These are phyloP conservation scores for Sebastes nivosus DNA, from an alignment of 2,797 vertebrate genomes.

Conservation along the genomic window DNA sequence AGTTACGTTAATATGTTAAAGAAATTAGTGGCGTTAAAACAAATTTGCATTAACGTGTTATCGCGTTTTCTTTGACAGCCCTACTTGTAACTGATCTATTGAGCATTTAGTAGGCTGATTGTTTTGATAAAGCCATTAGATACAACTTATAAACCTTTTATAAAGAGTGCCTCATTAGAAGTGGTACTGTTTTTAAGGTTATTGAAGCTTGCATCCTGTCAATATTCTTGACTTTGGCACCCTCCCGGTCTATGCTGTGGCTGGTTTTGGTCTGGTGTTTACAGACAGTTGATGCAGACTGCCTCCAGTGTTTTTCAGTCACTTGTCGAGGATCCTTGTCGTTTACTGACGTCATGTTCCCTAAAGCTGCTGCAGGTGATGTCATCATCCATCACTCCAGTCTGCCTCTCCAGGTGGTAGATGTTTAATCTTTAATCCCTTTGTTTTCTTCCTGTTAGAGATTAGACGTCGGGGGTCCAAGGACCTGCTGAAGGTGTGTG, in stretches of 20 bases:
- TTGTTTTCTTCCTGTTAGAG: slow-evolving; percentile 77
- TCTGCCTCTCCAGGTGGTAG: background rate
- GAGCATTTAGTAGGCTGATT: background rate
- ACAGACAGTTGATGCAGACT: background rate
- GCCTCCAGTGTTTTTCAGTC: background rate
- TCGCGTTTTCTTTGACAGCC: too few species aligned
- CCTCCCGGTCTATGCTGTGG: background rate
- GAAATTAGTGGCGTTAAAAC: too few species aligned
- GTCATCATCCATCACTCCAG: background rate
- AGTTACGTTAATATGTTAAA: too few species aligned
- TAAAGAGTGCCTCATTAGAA: too few species aligned
- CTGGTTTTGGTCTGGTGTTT: background rate
- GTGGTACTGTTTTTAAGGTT: background rate
- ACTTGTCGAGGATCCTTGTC: background rate
- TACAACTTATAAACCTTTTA: too few species aligned
- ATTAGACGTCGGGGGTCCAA: slow-evolving; percentile 93
- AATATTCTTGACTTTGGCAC: background rate
- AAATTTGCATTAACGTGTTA: too few species aligned
- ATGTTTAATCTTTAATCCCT: background rate
- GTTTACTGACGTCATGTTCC: background rate
- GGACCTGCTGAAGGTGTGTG: slow-evolving; percentile 90
- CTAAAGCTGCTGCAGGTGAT: background rate
- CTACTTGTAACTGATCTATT: too few species aligned
- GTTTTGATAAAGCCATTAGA: background rate
- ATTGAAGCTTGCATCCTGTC: background rate